Evolutionary conservation across 2,888 invertebrate genomes (phyloP).

Genomic region (Minunthozetes semirufus): DNA sequence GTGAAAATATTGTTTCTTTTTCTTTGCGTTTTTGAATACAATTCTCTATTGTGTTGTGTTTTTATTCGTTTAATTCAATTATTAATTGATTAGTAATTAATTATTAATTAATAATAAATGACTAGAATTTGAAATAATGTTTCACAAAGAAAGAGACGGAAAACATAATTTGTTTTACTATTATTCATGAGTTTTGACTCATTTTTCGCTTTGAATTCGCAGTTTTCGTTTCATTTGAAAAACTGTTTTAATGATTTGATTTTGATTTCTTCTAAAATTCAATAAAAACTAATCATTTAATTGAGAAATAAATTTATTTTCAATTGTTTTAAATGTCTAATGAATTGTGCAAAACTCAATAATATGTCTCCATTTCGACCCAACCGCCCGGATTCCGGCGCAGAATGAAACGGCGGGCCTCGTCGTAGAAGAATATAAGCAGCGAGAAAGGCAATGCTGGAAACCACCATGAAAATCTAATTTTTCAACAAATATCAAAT

Average conservation of each 20-base stretch:
- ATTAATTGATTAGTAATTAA: too few relatives aligned
- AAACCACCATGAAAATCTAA: constrained; percentile 48
- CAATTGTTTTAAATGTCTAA: background rate
- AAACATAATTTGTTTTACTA: too few relatives aligned
- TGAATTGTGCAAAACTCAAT: constrained; percentile 44
- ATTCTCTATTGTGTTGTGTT: background rate
- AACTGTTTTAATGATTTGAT: background rate
- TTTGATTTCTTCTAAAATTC: background rate
- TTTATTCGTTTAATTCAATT: background rate
- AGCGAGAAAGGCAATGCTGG: constrained; percentile 53
- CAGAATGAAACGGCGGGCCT: constrained; percentile 50
- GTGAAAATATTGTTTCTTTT: background rate
- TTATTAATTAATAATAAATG: too few relatives aligned
- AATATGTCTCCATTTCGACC: constrained; percentile 52
- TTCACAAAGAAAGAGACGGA: too few relatives aligned
- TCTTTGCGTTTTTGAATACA: background rate
- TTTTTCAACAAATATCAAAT: constrained; percentile 45
- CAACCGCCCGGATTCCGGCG: constrained; percentile 50
- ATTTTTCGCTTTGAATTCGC: too few relatives aligned
- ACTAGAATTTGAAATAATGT: too few relatives aligned
- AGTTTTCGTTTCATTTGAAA: background rate
- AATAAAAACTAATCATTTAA: background rate
- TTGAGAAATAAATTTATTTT: background rate
- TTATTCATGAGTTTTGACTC: too few relatives aligned
- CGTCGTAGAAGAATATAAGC: constrained; percentile 53